Evolutionary conservation across 2,113 vertebrate genomes (phyloP).

Genomic region (Morone chrysops): DNA sequence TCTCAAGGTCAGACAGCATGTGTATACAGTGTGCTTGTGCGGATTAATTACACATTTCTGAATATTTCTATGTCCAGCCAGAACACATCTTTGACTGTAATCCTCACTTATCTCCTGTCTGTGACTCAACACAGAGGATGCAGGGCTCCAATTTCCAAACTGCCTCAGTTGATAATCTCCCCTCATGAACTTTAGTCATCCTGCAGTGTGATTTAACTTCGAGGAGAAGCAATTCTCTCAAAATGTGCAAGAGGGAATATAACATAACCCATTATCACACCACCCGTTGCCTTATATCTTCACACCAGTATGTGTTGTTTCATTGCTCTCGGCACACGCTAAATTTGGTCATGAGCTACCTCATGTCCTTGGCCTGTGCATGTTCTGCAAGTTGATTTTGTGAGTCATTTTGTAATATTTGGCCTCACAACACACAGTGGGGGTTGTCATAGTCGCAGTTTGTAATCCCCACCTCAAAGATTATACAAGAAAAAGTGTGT

Average conservation of each 20-base stretch:
- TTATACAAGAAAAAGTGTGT: conserved; percentile 30
- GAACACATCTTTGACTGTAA: conserved; percentile 43
- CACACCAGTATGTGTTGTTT: conserved; percentile 37
- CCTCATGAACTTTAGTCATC: conserved; percentile 46
- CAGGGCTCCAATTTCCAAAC: conserved; percentile 55
- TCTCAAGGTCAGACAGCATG: conserved; percentile 60
- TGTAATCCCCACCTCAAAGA: conserved; percentile 52
- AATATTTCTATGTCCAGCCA: conserved; percentile 20
- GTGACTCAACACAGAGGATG: conserved; percentile 45
- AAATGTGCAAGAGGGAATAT: conserved; percentile 18
- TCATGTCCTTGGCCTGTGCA: conserved; percentile 44
- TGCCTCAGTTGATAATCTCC: conserved; percentile 51
- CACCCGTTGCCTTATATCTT: conserved; percentile 25
- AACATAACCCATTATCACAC: conserved; percentile 1
- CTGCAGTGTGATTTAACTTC: conserved; percentile 44
- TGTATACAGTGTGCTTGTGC: background rate
- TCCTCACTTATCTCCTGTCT: conserved; percentile 55
- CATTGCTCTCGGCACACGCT: conserved; percentile 35
- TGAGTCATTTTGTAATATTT: conserved; percentile 45
- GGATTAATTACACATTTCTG: conserved; percentile 41
- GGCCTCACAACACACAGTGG: conserved; percentile 3
- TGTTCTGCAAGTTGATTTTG: conserved; percentile 29
- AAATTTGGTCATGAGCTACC: conserved; percentile 41
- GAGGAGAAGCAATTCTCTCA: conserved; percentile 41
- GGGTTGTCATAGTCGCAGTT: conserved; percentile 30